Percentiles rank a stretch among this genome's conserved stretches.
These are phyloP conservation scores for Ichneumon xanthorius DNA, from an alignment of 2,888 invertebrate species.

Conservation along the genomic window DNA sequence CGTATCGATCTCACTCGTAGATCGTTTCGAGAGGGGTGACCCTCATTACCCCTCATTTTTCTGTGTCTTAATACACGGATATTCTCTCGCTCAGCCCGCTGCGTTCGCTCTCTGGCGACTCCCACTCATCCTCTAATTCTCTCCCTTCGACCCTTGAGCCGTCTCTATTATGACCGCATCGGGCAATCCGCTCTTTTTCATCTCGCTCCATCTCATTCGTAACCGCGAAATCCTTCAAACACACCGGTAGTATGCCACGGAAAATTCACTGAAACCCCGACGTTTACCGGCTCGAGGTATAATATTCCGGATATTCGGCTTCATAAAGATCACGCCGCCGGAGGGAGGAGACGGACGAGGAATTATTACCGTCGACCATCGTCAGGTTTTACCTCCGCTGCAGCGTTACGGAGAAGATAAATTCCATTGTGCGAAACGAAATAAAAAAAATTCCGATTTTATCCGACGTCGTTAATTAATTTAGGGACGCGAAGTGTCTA, in stretches of 20 bases:
- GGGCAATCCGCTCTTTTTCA: slow-evolving; percentile 41
- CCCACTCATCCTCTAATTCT: slow-evolving; percentile 34
- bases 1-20: not conserved
- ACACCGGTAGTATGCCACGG: not conserved
- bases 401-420: not conserved
- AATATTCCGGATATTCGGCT: slow-evolving; percentile 50
- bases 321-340: slow-evolving; percentile 43
- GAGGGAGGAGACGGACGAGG: slow-evolving; percentile 19
- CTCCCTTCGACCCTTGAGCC: slow-evolving; percentile 59
- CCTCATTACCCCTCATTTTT: not conserved
- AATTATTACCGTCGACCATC: slow-evolving; percentile 9
- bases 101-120: slow-evolving; percentile 4
- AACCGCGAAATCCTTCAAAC: slow-evolving; percentile 15
- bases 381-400: not conserved
- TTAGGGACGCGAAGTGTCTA: not conserved
- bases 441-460: not conserved
- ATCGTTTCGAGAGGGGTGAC: not conserved
- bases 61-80: not conserved
- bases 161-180: slow-evolving; percentile 58
- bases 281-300: slow-evolving; percentile 9
- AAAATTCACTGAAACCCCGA: slow-evolving; percentile 32
- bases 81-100: not conserved
- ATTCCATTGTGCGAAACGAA: not conserved
- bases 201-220: slow-evolving; percentile 24
- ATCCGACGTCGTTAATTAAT: not conserved